phyloP scores from a whole-genome alignment of 2,797 vertebrate species.

The Vireo griseus region DNA sequence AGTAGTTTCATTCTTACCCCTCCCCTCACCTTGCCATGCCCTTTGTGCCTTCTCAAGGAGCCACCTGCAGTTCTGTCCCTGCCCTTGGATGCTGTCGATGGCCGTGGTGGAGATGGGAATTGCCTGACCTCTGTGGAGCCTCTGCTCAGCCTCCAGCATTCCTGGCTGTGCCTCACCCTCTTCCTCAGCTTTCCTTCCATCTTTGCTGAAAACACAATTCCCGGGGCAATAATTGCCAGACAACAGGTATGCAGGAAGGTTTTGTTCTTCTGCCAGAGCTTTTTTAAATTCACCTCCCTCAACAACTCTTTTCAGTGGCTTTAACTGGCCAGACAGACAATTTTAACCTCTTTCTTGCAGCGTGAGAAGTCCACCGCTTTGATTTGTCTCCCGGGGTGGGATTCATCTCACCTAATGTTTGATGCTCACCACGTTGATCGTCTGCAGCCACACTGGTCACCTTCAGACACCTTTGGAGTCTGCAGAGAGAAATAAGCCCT shows the following conservation, averaged over 20 bases:
- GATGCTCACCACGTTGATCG: background rate
- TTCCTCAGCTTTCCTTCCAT: background rate
- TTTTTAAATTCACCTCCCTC: background rate
- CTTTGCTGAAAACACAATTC: background rate
- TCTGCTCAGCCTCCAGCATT: background rate
- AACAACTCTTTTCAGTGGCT: background rate
- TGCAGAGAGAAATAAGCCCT: slow-evolving; percentile 23
- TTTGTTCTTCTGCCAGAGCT: background rate
- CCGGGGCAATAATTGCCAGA: background rate
- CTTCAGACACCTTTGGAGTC: background rate
- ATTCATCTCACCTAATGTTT: background rate
- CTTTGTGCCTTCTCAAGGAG: background rate
- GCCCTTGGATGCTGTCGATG: accelerated
- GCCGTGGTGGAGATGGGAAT: background rate
- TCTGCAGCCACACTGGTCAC: slow-evolving; percentile 13
- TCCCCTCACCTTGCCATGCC: background rate
- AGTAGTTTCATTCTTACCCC: background rate
- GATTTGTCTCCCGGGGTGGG: background rate
- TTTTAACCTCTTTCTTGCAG: background rate
- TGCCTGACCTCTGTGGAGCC: background rate
- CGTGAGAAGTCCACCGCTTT: background rate
- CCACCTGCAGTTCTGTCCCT: background rate
- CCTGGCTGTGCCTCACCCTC: background rate
- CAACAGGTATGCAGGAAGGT: background rate
- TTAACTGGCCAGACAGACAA: background rate